phyloP scores from a whole-genome alignment of 2,888 invertebrate species.

The Dioctria linearis region DNA sequence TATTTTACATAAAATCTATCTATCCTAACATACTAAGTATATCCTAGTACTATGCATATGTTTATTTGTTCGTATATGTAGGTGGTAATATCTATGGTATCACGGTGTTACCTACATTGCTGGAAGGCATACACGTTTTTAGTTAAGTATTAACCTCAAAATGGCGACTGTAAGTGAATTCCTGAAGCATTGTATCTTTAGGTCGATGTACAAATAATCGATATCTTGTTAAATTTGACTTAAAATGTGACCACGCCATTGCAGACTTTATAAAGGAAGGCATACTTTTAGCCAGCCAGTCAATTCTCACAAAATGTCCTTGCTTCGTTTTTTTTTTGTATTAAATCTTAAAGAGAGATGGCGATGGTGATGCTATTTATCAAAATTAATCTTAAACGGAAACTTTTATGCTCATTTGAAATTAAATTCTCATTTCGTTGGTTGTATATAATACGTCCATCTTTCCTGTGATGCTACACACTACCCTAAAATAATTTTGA shows the following conservation, averaged over 20 bases:
- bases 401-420: conserved; percentile 49
- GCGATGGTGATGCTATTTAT: conserved; percentile 22
- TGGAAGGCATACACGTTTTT: conserved; percentile 52
- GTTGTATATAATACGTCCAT: not conserved
- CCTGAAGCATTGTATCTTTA: conserved; percentile 25
- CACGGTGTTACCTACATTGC: not conserved
- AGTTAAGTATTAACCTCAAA: conserved; percentile 61
- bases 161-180: conserved; percentile 59
- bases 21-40: conserved; percentile 56
- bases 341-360: conserved; percentile 15
- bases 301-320: not conserved
- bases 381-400: conserved; percentile 51
- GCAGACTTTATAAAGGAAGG: too few species aligned
- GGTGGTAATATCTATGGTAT: conserved; percentile 12
- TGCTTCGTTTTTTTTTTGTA: not conserved
- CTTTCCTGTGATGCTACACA: not conserved
- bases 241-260: conserved; percentile 23
- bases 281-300: not conserved
- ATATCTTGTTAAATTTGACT: conserved; percentile 32
- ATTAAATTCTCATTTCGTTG: not conserved
- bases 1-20: conserved; percentile 60
- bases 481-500: conserved; percentile 5
- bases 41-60: too few species aligned
- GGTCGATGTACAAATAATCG: conserved; percentile 37
- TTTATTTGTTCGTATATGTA: too few species aligned